Conservation (phyloP, 2,888 invertebrate genomes). For the Baronia brevicornis region DNA sequence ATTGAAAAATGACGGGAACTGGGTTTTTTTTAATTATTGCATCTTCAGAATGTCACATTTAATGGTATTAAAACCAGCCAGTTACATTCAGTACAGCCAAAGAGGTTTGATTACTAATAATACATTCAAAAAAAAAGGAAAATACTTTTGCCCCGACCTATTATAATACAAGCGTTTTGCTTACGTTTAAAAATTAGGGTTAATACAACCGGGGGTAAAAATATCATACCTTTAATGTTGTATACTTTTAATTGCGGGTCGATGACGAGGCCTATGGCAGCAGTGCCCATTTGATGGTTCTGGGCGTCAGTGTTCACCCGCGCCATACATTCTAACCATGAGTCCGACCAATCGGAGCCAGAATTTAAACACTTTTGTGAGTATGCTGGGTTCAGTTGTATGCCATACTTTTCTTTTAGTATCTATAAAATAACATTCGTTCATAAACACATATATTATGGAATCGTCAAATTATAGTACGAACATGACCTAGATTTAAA, state of each 20-base stretch:
- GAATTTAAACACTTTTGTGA: slow-evolving; percentile 45
- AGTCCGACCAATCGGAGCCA: slow-evolving; percentile 63
- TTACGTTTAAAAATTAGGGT: no score
- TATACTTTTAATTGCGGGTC: slow-evolving; percentile 78
- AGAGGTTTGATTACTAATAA: no score
- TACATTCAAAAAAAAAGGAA: no score
- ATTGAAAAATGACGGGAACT: no score
- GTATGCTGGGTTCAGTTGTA: slow-evolving; percentile 48
- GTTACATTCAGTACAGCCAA: no score
- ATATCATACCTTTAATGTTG: slow-evolving; percentile 61
- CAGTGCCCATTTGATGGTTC: slow-evolving; percentile 86
- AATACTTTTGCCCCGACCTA: no score
- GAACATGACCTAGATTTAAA: no score
- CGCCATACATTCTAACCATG: slow-evolving; percentile 83
- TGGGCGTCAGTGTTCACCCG: slow-evolving; percentile 83
- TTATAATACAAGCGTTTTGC: no score
- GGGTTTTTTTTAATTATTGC: no score
- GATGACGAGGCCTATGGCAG: slow-evolving; percentile 80
- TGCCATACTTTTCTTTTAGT: slow-evolving; percentile 59
- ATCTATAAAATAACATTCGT: slow-evolving; percentile 26
- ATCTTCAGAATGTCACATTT: no score
- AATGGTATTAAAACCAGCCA: no score
- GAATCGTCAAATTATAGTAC: not conserved
- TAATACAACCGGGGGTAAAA: no score
- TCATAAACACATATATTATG: not conserved